A percentile compares a stretch with the other conserved stretches of the same genome.
Conservation (phyloP, 2,888 invertebrate genomes). For the Cordilura impudica region DNA sequence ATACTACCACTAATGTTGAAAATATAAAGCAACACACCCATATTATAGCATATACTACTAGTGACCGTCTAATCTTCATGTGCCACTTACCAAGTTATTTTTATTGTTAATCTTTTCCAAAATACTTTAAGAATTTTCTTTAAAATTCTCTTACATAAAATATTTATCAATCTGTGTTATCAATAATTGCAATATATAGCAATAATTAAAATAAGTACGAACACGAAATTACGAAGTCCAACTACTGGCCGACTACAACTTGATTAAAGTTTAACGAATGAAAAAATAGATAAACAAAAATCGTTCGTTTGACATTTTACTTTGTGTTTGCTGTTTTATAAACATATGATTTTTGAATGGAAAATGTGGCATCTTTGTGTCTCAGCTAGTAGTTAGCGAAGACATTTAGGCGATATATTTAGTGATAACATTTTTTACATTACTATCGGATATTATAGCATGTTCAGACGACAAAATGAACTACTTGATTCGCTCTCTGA, state of each 20-base stretch:
- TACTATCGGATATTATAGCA: too few species aligned
- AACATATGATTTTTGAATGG: background rate
- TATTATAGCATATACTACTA: background rate
- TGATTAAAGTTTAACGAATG: slow-evolving; percentile 16
- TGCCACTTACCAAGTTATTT: slow-evolving; percentile 24
- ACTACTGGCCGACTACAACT: slow-evolving; percentile 12
- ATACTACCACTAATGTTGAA: background rate
- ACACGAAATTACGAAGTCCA: slow-evolving; percentile 25
- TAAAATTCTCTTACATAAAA: background rate
- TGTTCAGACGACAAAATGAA: too few species aligned
- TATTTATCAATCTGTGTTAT: background rate
- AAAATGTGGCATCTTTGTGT: slow-evolving; percentile 29
- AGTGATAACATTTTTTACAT: background rate
- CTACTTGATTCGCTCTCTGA: too few species aligned
- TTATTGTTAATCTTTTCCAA: background rate
- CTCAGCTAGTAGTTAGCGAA: background rate
- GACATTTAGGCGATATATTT: background rate
- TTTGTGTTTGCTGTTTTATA: background rate
- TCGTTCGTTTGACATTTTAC: slow-evolving; percentile 39
- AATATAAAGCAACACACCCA: background rate
- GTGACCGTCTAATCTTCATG: background rate
- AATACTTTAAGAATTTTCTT: background rate
- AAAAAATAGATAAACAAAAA: slow-evolving; percentile 16
- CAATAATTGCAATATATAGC: background rate
- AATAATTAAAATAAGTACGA: slow-evolving; percentile 23